A percentile compares a stretch with the other conserved stretches of the same genome.
Conservation (phyloP, 2,797 vertebrate species). For the Scolopax bukidnonensis region DNA sequence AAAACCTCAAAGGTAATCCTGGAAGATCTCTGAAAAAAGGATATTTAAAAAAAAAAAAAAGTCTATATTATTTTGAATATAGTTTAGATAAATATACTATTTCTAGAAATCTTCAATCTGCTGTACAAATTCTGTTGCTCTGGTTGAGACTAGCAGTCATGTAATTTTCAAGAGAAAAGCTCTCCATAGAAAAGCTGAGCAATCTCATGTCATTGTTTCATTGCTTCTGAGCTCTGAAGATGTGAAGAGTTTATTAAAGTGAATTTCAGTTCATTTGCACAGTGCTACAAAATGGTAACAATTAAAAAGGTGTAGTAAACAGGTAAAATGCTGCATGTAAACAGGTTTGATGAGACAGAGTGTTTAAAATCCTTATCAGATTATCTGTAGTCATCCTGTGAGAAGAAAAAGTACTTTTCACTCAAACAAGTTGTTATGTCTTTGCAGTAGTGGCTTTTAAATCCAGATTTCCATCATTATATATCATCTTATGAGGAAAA, state of each 20-base stretch:
- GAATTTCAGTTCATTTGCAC: neutral
- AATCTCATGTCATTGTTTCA: neutral
- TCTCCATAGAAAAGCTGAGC: neutral
- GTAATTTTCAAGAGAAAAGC: neutral
- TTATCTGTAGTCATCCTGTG: neutral
- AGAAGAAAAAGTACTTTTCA: neutral
- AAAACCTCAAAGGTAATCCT: rapidly evolving
- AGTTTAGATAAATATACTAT: neutral
- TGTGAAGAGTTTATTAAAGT: neutral
- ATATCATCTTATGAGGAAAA: neutral
- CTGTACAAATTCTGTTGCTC: neutral
- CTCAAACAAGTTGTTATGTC: neutral
- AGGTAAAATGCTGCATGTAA: neutral
- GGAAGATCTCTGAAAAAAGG: neutral
- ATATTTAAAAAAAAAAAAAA: neutral
- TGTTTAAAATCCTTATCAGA: neutral
- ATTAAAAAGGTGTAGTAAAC: neutral
- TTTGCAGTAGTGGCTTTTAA: neutral
- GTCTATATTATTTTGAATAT: neutral
- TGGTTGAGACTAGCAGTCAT: neutral
- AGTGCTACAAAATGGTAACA: neutral
- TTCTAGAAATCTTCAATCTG: neutral
- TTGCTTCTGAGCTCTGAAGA: neutral
- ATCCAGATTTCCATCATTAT: neutral
- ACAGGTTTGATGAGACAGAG: neutral